These are phyloP conservation scores for Herpailurus yagouaroundi DNA, from an alignment of 2,113 vertebrate genomes.

Conservation along the genomic window DNA sequence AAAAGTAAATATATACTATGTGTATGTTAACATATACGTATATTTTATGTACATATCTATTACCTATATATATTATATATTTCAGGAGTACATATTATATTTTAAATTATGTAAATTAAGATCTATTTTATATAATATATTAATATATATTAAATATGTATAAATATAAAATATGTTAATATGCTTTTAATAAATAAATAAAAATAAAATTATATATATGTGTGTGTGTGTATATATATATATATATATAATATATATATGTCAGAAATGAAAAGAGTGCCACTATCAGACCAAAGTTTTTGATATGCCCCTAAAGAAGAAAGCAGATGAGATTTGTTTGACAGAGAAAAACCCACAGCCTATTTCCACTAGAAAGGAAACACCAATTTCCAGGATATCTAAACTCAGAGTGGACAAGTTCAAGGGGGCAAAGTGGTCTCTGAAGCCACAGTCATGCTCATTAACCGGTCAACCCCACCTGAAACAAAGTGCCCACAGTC, in stretches of 20 bases:
- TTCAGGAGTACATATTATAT: not conserved
- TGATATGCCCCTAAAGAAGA: not conserved
- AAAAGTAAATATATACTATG: not conserved
- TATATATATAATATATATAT: not conserved
- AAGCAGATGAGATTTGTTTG: not conserved
- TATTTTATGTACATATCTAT: not conserved
- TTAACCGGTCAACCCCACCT: not conserved
- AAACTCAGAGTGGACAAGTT: not conserved
- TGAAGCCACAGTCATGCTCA: not conserved
- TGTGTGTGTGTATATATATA: too few relatives aligned
- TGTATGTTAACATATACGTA: not conserved
- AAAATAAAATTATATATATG: too few relatives aligned
- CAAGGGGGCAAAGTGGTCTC: not conserved
- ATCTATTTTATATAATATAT: too few relatives aligned
- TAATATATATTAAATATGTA: too few relatives aligned
- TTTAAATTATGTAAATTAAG: too few relatives aligned
- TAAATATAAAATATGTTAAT: too few relatives aligned
- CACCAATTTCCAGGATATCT: not conserved
- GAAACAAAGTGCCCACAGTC: not conserved
- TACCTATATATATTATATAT: not conserved
- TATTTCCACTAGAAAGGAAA: not conserved
- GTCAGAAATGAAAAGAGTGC: not conserved
- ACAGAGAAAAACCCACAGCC: not conserved
- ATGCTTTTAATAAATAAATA: too few relatives aligned
- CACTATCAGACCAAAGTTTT: not conserved